Evolutionary conservation across 1,140 invertebrate species (phyloP).

Genomic region (Eurosta solidaginis): DNA sequence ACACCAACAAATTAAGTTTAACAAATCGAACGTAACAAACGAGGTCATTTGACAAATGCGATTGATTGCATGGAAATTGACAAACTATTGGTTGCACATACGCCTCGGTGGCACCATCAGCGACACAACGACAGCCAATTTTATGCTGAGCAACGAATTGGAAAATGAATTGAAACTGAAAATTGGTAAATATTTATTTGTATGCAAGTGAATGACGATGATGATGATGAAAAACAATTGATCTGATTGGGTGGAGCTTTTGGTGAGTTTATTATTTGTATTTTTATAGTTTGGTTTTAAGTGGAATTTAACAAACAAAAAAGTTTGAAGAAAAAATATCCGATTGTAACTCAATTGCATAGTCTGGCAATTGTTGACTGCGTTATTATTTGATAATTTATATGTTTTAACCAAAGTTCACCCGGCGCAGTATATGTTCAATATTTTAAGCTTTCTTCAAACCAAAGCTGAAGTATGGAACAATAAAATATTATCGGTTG

Average conservation of each 20-base stretch:
- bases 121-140: not conserved
- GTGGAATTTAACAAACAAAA: no score
- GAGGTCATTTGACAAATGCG: conserved; percentile 30
- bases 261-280: no score
- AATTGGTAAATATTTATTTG: not conserved
- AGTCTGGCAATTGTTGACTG: no score
- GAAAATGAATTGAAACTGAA: conserved; percentile 16
- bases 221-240: not conserved
- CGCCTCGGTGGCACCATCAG: conserved; percentile 27
- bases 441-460: no score
- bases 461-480: no score
- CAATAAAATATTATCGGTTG: no score
- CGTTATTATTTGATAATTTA: no score
- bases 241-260: not conserved
- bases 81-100: conserved; percentile 34
- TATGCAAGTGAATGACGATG: not conserved
- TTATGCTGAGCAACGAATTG: not conserved
- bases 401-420: no score
- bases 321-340: no score
- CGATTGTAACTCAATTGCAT: no score
- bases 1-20: not conserved
- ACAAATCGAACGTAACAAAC: conserved; percentile 16
- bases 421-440: no score
- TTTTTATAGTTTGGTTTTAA: no score
- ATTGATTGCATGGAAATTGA: conserved; percentile 32